Evolutionary conservation across 2,113 vertebrate species (phyloP).

Genomic region (Carassius auratus): DNA sequence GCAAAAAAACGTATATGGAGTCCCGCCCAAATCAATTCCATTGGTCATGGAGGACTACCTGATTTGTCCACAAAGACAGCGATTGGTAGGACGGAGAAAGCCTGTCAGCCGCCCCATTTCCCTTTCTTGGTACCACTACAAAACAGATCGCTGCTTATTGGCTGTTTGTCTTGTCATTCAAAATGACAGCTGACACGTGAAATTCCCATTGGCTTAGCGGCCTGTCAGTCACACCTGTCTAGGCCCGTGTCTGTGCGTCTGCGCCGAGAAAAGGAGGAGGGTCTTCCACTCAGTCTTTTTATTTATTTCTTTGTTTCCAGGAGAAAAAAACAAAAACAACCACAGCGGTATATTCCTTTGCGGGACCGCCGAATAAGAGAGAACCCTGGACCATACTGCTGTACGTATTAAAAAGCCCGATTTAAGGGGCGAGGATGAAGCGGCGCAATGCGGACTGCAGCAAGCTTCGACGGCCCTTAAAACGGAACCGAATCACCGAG

Average conservation of each 20-base stretch:
- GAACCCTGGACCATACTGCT: conserved; percentile 77
- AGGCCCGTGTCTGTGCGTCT: conserved; percentile 60
- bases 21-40: conserved; percentile 58
- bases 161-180: conserved; percentile 63
- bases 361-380: conserved; percentile 64
- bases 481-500: conserved; percentile 98
- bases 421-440: conserved; percentile 94
- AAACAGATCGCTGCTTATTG: conserved; percentile 41
- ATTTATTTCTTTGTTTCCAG: conserved; percentile 87
- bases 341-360: conserved; percentile 68
- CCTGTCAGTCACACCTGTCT: conserved; percentile 65
- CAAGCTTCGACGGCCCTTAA: conserved; percentile 96
- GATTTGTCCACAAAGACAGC: no score
- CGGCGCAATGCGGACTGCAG: conserved; percentile 99
- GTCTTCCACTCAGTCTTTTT: conserved; percentile 75
- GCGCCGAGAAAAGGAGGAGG: conserved; percentile 73
- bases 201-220: conserved; percentile 71
- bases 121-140: conserved; percentile 29
- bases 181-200: conserved; percentile 3
- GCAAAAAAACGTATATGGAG: not conserved
- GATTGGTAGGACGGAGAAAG: conserved; percentile 45
- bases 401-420: conserved; percentile 78
- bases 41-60: conserved; percentile 40
- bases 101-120: conserved; percentile 22
- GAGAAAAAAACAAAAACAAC: conserved; percentile 55